phyloP scores from a whole-genome alignment of 2,797 vertebrate genomes.

The Acipenser ruthenus region DNA sequence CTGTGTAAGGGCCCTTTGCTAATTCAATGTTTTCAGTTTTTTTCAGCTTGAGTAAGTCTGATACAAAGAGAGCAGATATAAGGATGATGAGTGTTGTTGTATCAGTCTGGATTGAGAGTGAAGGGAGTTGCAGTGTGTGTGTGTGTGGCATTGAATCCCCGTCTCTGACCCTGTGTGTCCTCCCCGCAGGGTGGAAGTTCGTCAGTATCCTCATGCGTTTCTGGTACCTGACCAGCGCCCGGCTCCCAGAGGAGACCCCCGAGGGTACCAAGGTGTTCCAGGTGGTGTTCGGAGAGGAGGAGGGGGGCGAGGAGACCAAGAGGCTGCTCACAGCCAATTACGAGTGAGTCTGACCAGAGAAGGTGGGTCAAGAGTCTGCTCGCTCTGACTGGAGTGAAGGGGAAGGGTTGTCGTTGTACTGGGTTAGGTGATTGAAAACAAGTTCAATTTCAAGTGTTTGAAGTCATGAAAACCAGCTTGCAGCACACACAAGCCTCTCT shows the following conservation, averaged over 20 bases:
- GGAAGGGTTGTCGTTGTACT: no score
- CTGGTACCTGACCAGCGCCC: slow-evolving; percentile 82
- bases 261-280: slow-evolving; percentile 68
- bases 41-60: neutral
- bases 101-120: neutral
- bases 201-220: slow-evolving; percentile 90
- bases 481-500: no score
- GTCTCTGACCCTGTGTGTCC: slow-evolving; percentile 31
- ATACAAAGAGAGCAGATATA: no score
- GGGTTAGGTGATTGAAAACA: no score
- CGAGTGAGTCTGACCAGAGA: slow-evolving; percentile 65
- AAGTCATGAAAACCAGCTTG: no score
- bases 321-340: slow-evolving; percentile 80
- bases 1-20: neutral
- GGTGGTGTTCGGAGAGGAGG: slow-evolving; percentile 59
- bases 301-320: slow-evolving; percentile 55
- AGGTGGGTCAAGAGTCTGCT: neutral
- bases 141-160: neutral
- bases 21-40: neutral
- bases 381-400: no score
- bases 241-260: slow-evolving; percentile 63
- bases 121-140: no score
- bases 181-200: slow-evolving; percentile 76
- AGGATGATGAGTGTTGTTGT: neutral
- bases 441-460: no score